Base-by-base conservation (phyloP, 2,113 vertebrate genomes). In the Eulemur macaco region DNA sequence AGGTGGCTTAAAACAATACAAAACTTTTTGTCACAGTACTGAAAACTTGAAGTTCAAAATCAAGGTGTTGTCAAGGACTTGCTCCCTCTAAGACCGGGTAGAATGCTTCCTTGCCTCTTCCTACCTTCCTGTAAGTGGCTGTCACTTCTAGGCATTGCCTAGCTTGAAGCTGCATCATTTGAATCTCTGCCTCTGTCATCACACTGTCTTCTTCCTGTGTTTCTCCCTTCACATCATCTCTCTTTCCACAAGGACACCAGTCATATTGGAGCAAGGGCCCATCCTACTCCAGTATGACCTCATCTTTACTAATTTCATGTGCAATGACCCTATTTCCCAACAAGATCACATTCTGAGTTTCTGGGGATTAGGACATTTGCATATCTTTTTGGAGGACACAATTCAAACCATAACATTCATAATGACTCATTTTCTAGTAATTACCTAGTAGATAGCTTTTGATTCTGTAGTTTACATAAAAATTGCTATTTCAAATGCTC, bases 91-190 rank as follows among this genome's bases (percentile, higher is more conserved):
- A 73, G 34, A 37, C 21, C 8, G 27, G 4, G 5, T 71, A 18
- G 37, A 13, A 63, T 20, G 58, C 9, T 78, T 74, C 12, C 17
- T 66, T 21, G 34, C 10, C 11, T 63, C 66, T 42, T 60, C 23
- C 56, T 45, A 17, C 56, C 58, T 13, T 50, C 52, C 27, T 17
- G 21, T 37, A 63, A n/a, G 42, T 23, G 11, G 13, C 45, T 82
- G 42, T 69, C 52, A 69, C 23, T 42, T 82, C 50, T 45, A 78
- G 3, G 18, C 45, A 86, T 83, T 94, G 14, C 69, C 87, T 95
- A 39, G 25, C 37, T 56, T 12, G 9, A 8, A 9, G 31, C 10
- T 14, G 27, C 17, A 9, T 85, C 37, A 47, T 80, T 87, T 42
- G n/a, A n/a, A 9, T 34, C 69, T 73, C 20, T 58, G n/a, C 15